Base-by-base conservation (phyloP, 2,797 vertebrate species). In the Malacoctenus gilli region DNA sequence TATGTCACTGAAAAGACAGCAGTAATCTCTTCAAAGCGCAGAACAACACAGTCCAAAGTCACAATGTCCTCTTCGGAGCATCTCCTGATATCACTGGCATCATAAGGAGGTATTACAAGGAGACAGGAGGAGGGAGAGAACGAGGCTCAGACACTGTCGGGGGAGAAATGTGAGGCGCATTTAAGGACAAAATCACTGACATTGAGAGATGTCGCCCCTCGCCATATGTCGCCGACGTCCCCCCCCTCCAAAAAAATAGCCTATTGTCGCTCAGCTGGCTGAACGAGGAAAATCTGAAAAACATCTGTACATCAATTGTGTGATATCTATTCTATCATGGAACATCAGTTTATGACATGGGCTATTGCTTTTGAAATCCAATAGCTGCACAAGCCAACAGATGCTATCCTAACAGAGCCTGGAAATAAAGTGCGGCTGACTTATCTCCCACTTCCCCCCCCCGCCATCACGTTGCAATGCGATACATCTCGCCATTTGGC, bases 401-500 rank as follows among this genome's bases (percentile, higher is more conserved):
- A 85, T 86, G 85, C 83, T 80, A 9, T 59, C 59, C 63, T 28
- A 63, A 68, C 66, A 69, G 57, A 75, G 73, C 60, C 70, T 76
- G 73, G 72, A 79, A 71, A 83, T 72, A 77, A 82, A 77, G 53
- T 58, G 64, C 0, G 56, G 61, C 64, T 44, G 64, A 72, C 73
- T 81, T 72, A 59, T 70, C 75, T 56, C 60, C 48, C 51, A 5
- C 59, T 53, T 10, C 19, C 16, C 46, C 58, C 49, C 65, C 6
- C 71, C 46, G 49, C 37, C 58, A 72, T 77, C 82, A 59, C 68
- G 55, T 36, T 77, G 87, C 75, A 87, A 85, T 60, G 65, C 13
- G 77, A 90, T 81, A 83, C 77, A 68, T 84, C 70, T 80, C 84
- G 18, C 77, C 77, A 81, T 87, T 75, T 68, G 77, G 76, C 73